Evolutionary conservation across 1,140 invertebrate genomes (phyloP).

Genomic region (Zelostemma sp.): DNA sequence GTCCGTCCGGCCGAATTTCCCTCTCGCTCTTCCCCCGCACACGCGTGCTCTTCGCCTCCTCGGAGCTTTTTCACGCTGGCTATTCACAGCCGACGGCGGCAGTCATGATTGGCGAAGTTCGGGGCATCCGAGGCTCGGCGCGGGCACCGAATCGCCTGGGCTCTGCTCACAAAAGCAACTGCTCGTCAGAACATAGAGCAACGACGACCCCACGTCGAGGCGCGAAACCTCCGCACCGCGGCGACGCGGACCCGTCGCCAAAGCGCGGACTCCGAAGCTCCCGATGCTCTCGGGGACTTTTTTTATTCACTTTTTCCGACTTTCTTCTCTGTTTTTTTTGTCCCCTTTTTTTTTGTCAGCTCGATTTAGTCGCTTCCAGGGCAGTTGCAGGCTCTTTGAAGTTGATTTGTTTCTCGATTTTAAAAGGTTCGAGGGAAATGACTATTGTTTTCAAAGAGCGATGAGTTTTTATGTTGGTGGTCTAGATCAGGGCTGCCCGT

Average conservation of each 20-base stretch:
- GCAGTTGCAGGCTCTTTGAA: too few species aligned
- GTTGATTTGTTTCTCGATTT: too few species aligned
- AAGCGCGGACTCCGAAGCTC: conserved; percentile 28
- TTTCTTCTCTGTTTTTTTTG: background rate
- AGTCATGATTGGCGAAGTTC: conserved; percentile 46
- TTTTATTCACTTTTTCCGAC: background rate
- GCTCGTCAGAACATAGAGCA: conserved; percentile 11
- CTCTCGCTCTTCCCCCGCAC: conserved; percentile 5
- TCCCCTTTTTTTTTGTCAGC: background rate
- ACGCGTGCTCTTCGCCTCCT: conserved; percentile 2
- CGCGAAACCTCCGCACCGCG: conserved; percentile 27
- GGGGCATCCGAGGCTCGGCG: conserved; percentile 61
- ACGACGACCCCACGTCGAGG: conserved; percentile 25
- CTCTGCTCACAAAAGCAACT: conserved; percentile 26
- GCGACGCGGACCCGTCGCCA: conserved; percentile 22
- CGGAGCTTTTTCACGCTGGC: conserved; percentile 14
- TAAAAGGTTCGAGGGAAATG: too few species aligned
- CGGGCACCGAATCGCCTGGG: conserved; percentile 54
- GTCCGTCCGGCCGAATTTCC: conserved; percentile 4
- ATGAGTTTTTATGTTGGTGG: too few species aligned
- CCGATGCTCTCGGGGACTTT: background rate
- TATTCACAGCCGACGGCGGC: conserved; percentile 42
- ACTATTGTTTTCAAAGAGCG: too few species aligned
- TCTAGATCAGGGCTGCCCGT: conserved; percentile 26
- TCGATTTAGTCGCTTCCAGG: too few species aligned